Evolutionary conservation across 2,888 invertebrate species (phyloP).

Genomic region (Urechis unicinctus): DNA sequence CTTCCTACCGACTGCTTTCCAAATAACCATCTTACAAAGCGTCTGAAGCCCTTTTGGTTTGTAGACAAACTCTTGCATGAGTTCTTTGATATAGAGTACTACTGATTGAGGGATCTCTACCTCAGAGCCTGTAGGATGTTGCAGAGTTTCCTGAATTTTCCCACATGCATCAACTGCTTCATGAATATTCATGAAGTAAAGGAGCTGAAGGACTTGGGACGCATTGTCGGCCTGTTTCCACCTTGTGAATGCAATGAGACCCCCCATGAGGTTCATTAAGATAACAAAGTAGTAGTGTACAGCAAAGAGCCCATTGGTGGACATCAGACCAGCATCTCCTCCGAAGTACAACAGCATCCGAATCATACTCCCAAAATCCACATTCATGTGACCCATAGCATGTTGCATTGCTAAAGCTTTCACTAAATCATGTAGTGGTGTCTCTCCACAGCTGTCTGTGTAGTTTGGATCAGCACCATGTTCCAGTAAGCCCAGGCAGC

Average conservation of each 20-base stretch:
- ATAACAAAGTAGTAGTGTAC: slow-evolving; percentile 16
- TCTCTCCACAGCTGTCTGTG: slow-evolving; percentile 22
- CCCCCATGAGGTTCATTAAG: slow-evolving; percentile 16
- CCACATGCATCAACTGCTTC: slow-evolving; percentile 3
- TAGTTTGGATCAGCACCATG: slow-evolving; percentile 28
- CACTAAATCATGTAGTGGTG: slow-evolving; percentile 15
- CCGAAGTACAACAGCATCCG: slow-evolving; percentile 30
- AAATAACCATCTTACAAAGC: slow-evolving; percentile 7
- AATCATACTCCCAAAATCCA: slow-evolving; percentile 21
- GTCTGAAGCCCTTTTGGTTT: slow-evolving; percentile 6
- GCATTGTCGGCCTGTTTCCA: slow-evolving; percentile 10
- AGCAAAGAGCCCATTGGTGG: slow-evolving; percentile 7
- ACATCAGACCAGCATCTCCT: slow-evolving; percentile 22
- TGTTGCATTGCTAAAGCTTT: slow-evolving; percentile 29
- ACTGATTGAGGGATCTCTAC: not conserved
- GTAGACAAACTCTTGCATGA: slow-evolving; percentile 4
- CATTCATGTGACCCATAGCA: slow-evolving; percentile 22
- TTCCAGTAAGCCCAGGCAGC: slow-evolving; percentile 22
- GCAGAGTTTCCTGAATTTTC: not conserved
- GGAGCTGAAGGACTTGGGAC: slow-evolving; percentile 7
- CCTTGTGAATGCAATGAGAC: slow-evolving; percentile 11
- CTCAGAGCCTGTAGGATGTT: not conserved
- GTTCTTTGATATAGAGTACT: slow-evolving; percentile 2
- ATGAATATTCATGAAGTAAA: slow-evolving; percentile 12
- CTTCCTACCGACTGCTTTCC: slow-evolving; percentile 8